Evolutionary conservation across 1,140 invertebrate species (phyloP), one percentile per base, ranked within the genome.

Genomic region (Araneus ventricosus): DNA sequence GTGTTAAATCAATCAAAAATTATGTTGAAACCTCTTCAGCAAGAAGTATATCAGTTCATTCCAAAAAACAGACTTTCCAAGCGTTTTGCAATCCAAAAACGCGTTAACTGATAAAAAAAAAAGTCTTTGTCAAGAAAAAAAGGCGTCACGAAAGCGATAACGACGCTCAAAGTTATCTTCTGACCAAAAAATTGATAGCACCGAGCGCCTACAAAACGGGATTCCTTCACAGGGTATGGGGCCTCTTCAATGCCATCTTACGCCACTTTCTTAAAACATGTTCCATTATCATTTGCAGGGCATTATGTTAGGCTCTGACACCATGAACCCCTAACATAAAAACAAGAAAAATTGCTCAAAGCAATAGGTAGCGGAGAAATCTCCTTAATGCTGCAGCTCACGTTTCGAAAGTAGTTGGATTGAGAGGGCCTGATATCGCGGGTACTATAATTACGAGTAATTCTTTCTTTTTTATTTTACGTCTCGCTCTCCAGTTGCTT

Each of bases 221-320:
- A 75, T 75, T 37, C 30, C 27, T 34, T 37, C 20, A 75, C 6
- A 34, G 27, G 67, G 67, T 17, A 75, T 10, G 67, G 70, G 70
- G 27, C 34, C 20, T 30, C 27, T 52, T 52, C 70, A 75, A 67
- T 75, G 70, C 10, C 14, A 30, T 22, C 30, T 75, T 37, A 75
- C 67, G 27, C 67, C 30, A 75, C 34, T 75, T 75, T 67, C 63
- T 67, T n/a, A 27, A 24, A n/a, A 67, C 63, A 67, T 6, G 63
- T 67, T 75, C 20, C 70, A 75, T 75, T 75, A 37, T 75, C 34
- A 75, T 75, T 75, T 75, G 17, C 17, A 75, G 70, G 30, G 30
- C 70, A 75, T 75, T 75, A 75, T 75, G 70, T 5, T 75, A 34
- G 30, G 20, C 70, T 75, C 70, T 75, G 70, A 75, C 70, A 75